Conservation (phyloP, 2,888 invertebrate species). For the Agelastica alni region DNA sequence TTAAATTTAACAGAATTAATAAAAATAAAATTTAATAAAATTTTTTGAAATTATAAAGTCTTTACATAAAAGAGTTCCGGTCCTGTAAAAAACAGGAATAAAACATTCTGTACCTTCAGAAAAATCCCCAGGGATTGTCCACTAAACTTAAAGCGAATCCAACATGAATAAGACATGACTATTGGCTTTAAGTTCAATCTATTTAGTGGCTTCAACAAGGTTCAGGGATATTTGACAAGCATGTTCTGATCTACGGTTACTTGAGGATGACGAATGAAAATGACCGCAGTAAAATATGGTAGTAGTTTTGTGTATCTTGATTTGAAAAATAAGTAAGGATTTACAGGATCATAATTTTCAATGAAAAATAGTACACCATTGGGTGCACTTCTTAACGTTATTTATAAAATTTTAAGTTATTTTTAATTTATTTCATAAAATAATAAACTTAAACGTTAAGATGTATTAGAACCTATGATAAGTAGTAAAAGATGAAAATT, state of each 20-base stretch:
- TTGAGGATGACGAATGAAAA: conserved; percentile 5
- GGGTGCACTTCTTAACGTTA: too few species aligned
- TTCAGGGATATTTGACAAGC: conserved; percentile 37
- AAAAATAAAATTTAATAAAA: too few species aligned
- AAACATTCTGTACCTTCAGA: conserved; percentile 9
- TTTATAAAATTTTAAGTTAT: too few species aligned
- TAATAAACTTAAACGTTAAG: too few species aligned
- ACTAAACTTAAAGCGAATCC: conserved; percentile 39
- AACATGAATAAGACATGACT: conserved; percentile 43
- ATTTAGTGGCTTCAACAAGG: conserved; percentile 34
- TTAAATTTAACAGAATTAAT: too few species aligned
- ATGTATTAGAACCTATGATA: too few species aligned
- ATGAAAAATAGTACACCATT: too few species aligned
- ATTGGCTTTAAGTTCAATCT: conserved; percentile 40
- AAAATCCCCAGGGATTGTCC: conserved; percentile 33
- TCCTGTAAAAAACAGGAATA: conserved; percentile 24
- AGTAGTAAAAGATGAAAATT: too few species aligned
- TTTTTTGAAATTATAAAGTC: too few species aligned
- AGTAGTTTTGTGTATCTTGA: background rate
- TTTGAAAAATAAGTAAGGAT: background rate
- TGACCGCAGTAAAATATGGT: conserved; percentile 1
- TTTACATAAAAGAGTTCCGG: too few species aligned
- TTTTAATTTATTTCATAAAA: too few species aligned
- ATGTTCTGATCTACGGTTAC: conserved; percentile 39
- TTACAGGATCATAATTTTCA: too few species aligned